phyloP scores from a whole-genome alignment of 1,140 invertebrate species.

The Aphidius gifuensis region DNA sequence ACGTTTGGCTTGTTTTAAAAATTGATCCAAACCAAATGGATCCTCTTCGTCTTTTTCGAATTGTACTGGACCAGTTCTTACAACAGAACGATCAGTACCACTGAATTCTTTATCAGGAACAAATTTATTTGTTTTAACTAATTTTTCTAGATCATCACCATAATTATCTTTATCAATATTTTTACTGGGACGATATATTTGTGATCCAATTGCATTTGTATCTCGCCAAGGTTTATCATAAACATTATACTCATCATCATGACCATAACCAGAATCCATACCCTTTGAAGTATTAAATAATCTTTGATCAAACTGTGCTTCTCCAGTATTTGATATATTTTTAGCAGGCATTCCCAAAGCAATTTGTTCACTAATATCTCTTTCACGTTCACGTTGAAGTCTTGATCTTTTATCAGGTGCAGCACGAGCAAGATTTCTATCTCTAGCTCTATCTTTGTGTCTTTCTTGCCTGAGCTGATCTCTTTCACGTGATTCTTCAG shows the following conservation, averaged over 20 bases:
- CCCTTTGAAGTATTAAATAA: constrained; percentile 95
- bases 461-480: constrained; percentile 86
- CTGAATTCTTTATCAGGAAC: constrained; percentile 96
- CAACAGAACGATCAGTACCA: constrained; percentile 72
- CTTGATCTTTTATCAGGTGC: constrained; percentile 92
- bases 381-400: constrained; percentile 85
- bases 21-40: constrained; percentile 96
- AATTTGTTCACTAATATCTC: constrained; percentile 98
- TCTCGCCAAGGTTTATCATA: constrained; percentile 95
- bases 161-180: constrained; percentile 89
- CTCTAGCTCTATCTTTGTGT: constrained; percentile 87
- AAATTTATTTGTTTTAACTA: constrained; percentile 89
- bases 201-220: constrained; percentile 75
- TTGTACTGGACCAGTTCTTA: constrained; percentile 90
- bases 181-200: constrained; percentile 89
- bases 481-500: constrained; percentile 80
- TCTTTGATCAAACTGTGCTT: constrained; percentile 92
- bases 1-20: constrained; percentile 94
- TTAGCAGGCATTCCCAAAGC: constrained; percentile 94
- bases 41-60: constrained; percentile 94
- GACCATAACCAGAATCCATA: constrained; percentile 94
- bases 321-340: constrained; percentile 63
- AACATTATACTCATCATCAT: constrained; percentile 97
- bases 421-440: constrained; percentile 88
- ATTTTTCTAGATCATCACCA: constrained; percentile 78